Base-by-base conservation (phyloP, 2,113 vertebrate genomes). In the Otis tarda region DNA sequence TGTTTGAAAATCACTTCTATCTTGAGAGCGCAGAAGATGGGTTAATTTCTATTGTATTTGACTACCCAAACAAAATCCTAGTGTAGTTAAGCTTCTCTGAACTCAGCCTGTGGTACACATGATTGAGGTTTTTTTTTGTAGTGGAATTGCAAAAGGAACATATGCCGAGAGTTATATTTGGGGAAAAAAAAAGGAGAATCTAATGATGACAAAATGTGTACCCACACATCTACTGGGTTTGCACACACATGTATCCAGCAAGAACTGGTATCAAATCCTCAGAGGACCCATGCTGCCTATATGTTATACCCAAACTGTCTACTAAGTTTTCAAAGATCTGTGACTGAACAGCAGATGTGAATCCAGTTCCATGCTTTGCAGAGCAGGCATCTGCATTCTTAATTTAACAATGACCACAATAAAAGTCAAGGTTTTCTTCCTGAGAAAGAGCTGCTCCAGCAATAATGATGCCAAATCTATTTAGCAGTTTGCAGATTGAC, bases 381-480 rank as follows among this genome's bases (percentile, higher is more conserved):
- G 96, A 82, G 63, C 37, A 85, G 78, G 19, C 81, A 56, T 82
- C 93, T 88, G 65, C 93, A 88, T 94, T 95, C 68, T 73, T 94
- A 91, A 91, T 93, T 94, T 87, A 95, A 91, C 56, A 67, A 57
- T 68, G 52, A 75, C 70, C 43, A 24, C 67, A 90, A 87, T 60
- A 92, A 94, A 77, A 94, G 76, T 65, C 84, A 91, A 77, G 55
- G 28, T 70, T 90, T 85, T 91, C 93, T 92, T 92, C 87, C 89
- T 93, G 89, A 83, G 70, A 96, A 93, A 76, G 69, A 91, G 37
- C 67, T 94, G 28, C 33, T 74, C 59, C 86, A 88, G 89, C 52
- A 83, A 83, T 83, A 91, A 95, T 84, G 94, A 75, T 69, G 33
- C 57, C 41, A 93, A 95, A 95, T 97, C 87, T 96, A 89, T 92